A percentile compares a stretch with the other conserved stretches of the same genome.
Conservation (phyloP, 2,888 invertebrate species). For the Apamea anceps region DNA sequence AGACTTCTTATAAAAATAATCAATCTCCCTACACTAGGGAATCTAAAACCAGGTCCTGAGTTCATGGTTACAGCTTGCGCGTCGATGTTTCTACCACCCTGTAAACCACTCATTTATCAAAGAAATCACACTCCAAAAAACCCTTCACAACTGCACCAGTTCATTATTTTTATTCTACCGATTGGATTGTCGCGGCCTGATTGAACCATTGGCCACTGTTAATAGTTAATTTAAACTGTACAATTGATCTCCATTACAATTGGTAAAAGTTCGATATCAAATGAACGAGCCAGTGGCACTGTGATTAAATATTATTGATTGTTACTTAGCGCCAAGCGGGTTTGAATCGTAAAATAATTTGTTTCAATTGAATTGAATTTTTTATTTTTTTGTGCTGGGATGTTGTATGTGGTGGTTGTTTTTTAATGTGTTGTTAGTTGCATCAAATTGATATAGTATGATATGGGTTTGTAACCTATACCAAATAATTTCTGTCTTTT, state of each 20-base stretch:
- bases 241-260: conserved; percentile 89
- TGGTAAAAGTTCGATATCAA: conserved; percentile 86
- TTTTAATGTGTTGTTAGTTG: conserved; percentile 1
- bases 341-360: conserved; percentile 85
- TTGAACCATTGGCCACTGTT: conserved; percentile 83
- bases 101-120: not conserved
- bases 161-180: conserved; percentile 61
- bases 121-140: not conserved
- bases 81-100: too few relatives aligned
- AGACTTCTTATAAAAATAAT: too few relatives aligned
- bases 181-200: conserved; percentile 80
- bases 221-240: conserved; percentile 87
- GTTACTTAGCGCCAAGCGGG: conserved; percentile 79
- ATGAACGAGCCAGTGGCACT: conserved; percentile 76
- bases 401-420: conserved; percentile 12
- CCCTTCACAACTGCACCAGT: not conserved
- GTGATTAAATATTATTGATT: conserved; percentile 87
- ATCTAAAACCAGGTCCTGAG: not conserved
- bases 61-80: not conserved
- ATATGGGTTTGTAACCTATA: not conserved
- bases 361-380: conserved; percentile 85
- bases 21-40: too few relatives aligned
- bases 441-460: not conserved
- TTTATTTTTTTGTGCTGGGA: conserved; percentile 51
- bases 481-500: not conserved